phyloP scores from a whole-genome alignment of 2,797 vertebrate species.

The Threskiornis aethiopicus region DNA sequence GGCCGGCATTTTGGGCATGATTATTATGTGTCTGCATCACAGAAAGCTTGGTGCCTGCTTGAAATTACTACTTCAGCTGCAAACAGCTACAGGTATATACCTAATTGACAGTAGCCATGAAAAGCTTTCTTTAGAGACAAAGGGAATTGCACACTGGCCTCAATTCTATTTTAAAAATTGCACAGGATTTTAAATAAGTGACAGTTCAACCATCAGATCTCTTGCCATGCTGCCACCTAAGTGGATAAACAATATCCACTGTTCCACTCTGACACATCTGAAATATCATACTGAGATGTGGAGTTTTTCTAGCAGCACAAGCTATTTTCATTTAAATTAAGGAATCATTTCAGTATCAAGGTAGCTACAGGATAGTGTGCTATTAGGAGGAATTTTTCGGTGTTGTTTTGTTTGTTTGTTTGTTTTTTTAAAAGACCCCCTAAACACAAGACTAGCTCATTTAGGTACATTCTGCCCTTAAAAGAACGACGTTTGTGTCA shows the following conservation, averaged over 20 bases:
- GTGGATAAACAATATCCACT: neutral
- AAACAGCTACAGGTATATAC: neutral
- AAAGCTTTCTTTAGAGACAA: neutral
- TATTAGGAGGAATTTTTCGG: neutral
- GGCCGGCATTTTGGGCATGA: neutral
- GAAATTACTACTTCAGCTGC: neutral
- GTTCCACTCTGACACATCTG: neutral
- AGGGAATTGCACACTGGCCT: neutral
- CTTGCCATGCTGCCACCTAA: neutral
- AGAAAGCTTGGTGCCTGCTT: neutral
- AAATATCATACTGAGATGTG: fast-evolving
- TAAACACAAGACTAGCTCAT: neutral
- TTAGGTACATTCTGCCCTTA: neutral
- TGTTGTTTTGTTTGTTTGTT: too few relatives aligned
- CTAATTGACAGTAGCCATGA: neutral
- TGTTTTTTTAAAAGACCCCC: neutral
- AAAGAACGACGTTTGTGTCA: neutral
- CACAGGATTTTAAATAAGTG: neutral
- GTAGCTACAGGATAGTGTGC: neutral
- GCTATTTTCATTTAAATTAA: neutral
- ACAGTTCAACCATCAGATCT: neutral
- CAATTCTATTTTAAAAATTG: neutral
- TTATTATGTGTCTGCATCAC: neutral
- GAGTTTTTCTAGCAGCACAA: neutral
- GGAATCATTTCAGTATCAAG: neutral